Evolutionary conservation across 2,113 vertebrate species (phyloP).

Genomic region (Thymallus thymallus): DNA sequence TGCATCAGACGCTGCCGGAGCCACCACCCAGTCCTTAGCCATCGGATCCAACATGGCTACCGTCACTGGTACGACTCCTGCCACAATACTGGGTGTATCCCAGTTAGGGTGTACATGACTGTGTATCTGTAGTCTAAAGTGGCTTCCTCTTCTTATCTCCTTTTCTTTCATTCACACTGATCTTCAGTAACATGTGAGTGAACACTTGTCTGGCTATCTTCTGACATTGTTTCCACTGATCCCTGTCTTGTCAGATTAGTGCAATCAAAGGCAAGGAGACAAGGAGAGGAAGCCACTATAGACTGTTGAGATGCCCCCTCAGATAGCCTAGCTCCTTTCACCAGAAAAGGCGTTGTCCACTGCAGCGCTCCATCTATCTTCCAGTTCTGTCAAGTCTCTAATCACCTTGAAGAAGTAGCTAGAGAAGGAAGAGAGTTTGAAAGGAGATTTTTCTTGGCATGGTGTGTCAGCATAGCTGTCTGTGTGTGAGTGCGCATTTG

Average conservation of each 20-base stretch:
- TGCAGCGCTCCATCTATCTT: slow-evolving; percentile 59
- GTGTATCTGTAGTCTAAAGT: too few species aligned
- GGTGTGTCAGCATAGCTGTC: slow-evolving; percentile 18
- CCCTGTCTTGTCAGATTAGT: not conserved
- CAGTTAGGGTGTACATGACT: too few species aligned
- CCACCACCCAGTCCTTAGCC: slow-evolving; percentile 79
- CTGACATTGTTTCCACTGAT: too few species aligned
- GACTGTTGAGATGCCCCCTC: not conserved
- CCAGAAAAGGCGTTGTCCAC: slow-evolving; percentile 28
- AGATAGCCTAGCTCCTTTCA: not conserved
- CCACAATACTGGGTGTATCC: too few species aligned
- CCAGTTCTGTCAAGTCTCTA: slow-evolving; percentile 40
- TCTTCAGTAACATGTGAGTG: too few species aligned
- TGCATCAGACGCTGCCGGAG: slow-evolving; percentile 79
- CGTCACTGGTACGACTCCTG: slow-evolving; percentile 75
- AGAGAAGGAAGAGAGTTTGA: slow-evolving; percentile 43
- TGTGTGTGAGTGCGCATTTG: not conserved
- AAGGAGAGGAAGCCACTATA: not conserved
- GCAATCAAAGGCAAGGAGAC: not conserved
- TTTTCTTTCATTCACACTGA: too few species aligned
- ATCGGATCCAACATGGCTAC: slow-evolving; percentile 83
- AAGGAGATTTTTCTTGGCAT: slow-evolving; percentile 56
- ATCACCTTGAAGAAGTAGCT: slow-evolving; percentile 56
- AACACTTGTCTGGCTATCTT: too few species aligned
- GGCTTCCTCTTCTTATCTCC: too few species aligned